phyloP scores from a whole-genome alignment of 2,888 invertebrate genomes.

The Lepidochrysops patricia region DNA sequence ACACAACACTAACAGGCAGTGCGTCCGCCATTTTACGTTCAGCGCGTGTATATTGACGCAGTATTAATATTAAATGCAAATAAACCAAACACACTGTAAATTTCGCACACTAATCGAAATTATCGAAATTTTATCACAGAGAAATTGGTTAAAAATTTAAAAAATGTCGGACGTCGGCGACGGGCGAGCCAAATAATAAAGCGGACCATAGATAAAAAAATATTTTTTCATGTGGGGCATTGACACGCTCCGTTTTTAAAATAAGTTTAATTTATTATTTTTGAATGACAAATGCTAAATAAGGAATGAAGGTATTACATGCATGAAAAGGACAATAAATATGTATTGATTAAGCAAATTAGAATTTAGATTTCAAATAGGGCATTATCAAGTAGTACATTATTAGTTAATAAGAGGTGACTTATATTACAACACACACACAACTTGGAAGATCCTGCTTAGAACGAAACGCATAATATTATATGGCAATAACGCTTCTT shows the following conservation, averaged over 20 bases:
- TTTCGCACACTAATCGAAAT: neutral
- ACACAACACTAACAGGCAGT: constrained; percentile 49
- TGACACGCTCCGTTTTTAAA: constrained; percentile 19
- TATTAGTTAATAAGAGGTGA: neutral
- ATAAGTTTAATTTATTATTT: neutral
- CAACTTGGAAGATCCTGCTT: constrained; percentile 23
- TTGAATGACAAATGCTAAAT: neutral
- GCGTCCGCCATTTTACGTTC: constrained; percentile 48
- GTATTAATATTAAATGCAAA: constrained; percentile 14
- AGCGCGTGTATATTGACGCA: constrained; percentile 12
- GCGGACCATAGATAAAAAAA: constrained; percentile 50
- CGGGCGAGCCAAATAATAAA: neutral
- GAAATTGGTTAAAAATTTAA: neutral
- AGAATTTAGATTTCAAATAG: neutral
- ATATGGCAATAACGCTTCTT: constrained; percentile 32
- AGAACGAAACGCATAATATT: constrained; percentile 51
- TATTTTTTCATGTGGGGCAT: constrained; percentile 21
- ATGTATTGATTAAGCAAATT: neutral
- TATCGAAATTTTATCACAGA: neutral
- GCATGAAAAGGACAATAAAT: neutral
- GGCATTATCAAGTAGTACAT: neutral
- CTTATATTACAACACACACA: neutral
- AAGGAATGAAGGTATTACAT: no score
- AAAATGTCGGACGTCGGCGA: neutral
- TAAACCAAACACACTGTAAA: neutral